These are phyloP conservation scores for Iselma pallidipennis DNA, from an alignment of 2,888 invertebrate species.

Conservation along the genomic window DNA sequence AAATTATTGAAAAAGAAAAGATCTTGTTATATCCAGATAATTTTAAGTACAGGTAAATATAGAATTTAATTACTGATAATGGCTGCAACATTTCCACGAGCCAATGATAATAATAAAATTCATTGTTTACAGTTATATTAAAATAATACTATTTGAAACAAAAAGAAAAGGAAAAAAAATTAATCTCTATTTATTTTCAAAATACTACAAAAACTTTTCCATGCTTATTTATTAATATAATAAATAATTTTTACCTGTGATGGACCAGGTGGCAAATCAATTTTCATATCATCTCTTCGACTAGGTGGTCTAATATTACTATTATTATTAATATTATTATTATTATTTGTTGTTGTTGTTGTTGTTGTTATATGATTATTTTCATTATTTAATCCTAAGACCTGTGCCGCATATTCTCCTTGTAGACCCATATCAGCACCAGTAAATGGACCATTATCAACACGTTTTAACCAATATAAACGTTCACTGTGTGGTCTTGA, in stretches of 20 bases:
- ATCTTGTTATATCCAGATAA: background rate
- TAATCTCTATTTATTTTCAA: too few relatives aligned
- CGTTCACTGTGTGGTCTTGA: constrained; percentile 81
- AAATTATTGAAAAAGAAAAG: background rate
- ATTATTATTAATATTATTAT: constrained; percentile 9
- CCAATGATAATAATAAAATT: background rate
- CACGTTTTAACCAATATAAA: constrained; percentile 90
- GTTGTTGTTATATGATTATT: constrained; percentile 34
- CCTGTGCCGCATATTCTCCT: constrained; percentile 91
- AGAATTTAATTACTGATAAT: background rate
- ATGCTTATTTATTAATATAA: too few relatives aligned
- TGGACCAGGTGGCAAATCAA: constrained; percentile 44
- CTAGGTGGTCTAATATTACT: constrained; percentile 20
- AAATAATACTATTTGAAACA: too few relatives aligned
- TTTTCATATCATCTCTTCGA: constrained; percentile 43
- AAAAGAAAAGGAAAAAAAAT: too few relatives aligned
- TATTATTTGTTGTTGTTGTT: constrained; percentile 38
- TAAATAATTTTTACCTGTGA: constrained; percentile 41
- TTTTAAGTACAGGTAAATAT: background rate
- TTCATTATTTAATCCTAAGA: constrained; percentile 75
- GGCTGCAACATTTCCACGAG: background rate
- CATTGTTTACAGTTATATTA: too few relatives aligned
- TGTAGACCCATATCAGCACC: constrained; percentile 83
- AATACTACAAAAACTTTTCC: background rate
- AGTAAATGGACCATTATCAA: constrained; percentile 88